Conservation (phyloP, 2,113 vertebrate genomes). For the Clarias gariepinus region DNA sequence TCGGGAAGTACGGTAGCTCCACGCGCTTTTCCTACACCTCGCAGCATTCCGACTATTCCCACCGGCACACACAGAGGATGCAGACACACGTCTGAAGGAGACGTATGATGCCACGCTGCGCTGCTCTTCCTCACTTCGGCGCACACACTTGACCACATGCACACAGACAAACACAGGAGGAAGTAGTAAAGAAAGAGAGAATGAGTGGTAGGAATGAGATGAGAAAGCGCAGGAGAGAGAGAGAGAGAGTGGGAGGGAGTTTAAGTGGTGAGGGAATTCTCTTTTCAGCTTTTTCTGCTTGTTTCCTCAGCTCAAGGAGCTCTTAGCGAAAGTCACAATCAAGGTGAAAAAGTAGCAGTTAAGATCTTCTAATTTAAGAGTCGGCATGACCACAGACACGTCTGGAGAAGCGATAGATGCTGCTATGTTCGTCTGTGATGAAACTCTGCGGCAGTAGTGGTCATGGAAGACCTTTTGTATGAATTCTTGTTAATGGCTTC, state of each 20-base stretch:
- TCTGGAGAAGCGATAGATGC: constrained; percentile 25
- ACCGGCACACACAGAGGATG: constrained; percentile 95
- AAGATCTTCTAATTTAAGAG: constrained; percentile 54
- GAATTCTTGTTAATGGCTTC: constrained; percentile 47
- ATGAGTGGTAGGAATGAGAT: constrained; percentile 17
- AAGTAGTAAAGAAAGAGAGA: constrained; percentile 26
- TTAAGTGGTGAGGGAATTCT: constrained; percentile 35
- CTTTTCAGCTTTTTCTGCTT: constrained; percentile 60
- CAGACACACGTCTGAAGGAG: constrained; percentile 91
- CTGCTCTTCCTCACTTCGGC: constrained; percentile 41
- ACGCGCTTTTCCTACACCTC: constrained; percentile 93
- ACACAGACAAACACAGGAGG: constrained; percentile 48
- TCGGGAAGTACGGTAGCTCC: constrained; percentile 86
- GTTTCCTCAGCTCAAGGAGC: constrained; percentile 69
- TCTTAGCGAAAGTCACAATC: constrained; percentile 76
- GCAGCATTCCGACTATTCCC: constrained; percentile 93
- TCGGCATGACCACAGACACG: constrained; percentile 54
- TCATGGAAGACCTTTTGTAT: constrained; percentile 21
- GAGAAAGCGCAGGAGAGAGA: constrained; percentile 39
- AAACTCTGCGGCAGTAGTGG: background rate
- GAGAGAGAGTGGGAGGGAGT: constrained; percentile 42
- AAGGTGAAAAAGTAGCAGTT: constrained; percentile 63
- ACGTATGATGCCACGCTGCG: background rate
- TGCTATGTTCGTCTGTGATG: constrained; percentile 34
- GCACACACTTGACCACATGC: constrained; percentile 53